Conservation (phyloP, 1,140 invertebrate genomes). For the Stegodyphus dumicola region DNA sequence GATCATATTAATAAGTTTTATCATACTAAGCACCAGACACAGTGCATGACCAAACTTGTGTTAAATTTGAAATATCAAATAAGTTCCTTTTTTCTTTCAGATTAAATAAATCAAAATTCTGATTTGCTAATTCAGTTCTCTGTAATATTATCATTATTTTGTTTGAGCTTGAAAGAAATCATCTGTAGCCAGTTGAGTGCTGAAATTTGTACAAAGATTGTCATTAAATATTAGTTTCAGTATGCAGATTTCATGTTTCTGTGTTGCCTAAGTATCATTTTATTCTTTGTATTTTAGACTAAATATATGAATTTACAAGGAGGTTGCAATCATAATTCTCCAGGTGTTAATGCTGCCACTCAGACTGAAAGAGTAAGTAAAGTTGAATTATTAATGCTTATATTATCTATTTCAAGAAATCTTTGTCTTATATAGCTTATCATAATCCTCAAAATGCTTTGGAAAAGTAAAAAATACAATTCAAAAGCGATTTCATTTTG, state of each 20-base stretch:
- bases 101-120: no score
- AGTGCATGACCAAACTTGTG: no score
- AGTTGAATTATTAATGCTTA: neutral
- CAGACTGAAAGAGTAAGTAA: conserved; percentile 73
- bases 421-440: neutral
- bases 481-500: neutral
- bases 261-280: neutral
- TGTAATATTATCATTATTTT: no score
- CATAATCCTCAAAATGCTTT: neutral
- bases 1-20: no score
- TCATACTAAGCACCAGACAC: no score
- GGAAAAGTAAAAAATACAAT: neutral
- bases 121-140: no score
- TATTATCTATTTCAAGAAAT: neutral
- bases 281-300: conserved; percentile 52
- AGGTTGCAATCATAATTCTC: conserved; percentile 65
- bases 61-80: no score
- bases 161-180: no score
- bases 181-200: no score
- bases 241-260: neutral
- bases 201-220: no score
- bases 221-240: no score
- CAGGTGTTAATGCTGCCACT: conserved; percentile 74
- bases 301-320: conserved; percentile 59
- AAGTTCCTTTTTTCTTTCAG: no score